Base-by-base conservation (phyloP, 2,113 vertebrate genomes). In the Caretta caretta region DNA sequence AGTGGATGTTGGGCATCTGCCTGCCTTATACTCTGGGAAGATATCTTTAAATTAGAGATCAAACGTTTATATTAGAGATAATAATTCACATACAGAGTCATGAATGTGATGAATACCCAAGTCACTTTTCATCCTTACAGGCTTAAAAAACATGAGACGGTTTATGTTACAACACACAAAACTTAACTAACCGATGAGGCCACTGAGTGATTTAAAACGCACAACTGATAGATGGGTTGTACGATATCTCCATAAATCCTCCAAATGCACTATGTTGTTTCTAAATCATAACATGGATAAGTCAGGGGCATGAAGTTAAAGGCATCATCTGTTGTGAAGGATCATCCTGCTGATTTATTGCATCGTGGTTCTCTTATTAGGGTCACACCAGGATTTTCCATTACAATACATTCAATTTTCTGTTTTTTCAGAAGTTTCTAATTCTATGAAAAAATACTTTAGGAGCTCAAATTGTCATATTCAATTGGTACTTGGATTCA, bases 311-410 rank as follows among this genome's bases (percentile, higher is more conserved):
- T 54, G 27, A 93, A 69, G 51, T 2, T 35, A 54, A 92, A 86
- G 1, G 7, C 0, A 1, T 83, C 83, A 78, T 85, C 57, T 69
- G 25, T 48, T 80, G 84, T 83, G 49, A 91, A 49, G 89, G 83
- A 4, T n/a, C 25, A 76, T 87, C 38, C 35, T 31, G 35, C 42
- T 84, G 50, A 72, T 89, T 13, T 75, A 8, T 3, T 7, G 24
- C 25, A 87, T 27, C 80, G 7, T 75, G 4, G 62, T 87, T 89
- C 35, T 57, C 1, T 38, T 54, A 62, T 38, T 27, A 2, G 27
- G 9, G 8, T 76, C 49, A 79, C 0, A 0, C 29, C 11, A 29
- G 1, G 35, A 29, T 82, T 75, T 87, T 62, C 80, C 89, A 20
- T 56, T 48, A 35, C 10, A 56, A 12, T 19, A 20, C 8, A 10